Evolutionary conservation across 30 jellyfish, hydroid and myxozoan genomes (phyloP).

Genomic region (Turritopsis dohrnii): DNA sequence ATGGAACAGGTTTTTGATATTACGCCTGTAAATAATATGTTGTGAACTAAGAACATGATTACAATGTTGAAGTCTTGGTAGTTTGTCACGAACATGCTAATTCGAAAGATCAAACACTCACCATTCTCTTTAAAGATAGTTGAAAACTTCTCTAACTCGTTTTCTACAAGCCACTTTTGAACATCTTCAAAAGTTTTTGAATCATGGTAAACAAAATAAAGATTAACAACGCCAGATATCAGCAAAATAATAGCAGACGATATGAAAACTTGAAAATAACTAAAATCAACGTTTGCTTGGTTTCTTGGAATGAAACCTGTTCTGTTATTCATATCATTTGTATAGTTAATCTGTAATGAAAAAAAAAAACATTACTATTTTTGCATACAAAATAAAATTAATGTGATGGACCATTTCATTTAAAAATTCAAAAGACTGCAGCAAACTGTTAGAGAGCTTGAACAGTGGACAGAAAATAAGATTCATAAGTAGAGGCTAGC

Average conservation of each 20-base stretch:
- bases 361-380: neutral
- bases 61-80: no score
- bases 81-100: no score
- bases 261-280: neutral
- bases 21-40: no score
- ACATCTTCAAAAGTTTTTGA: neutral
- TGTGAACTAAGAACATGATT: no score
- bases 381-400: no score
- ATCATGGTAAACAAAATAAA: constrained; percentile 7
- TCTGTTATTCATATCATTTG: neutral
- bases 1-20: no score
- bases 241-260: constrained; percentile 5
- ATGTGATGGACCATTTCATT: no score
- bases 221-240: neutral
- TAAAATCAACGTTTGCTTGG: neutral
- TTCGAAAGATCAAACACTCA: no score
- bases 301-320: neutral
- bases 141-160: constrained; percentile 9
- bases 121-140: constrained; percentile 14
- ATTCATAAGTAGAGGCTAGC: no score
- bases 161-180: constrained; percentile 6
- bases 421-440: no score
- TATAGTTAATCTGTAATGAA: neutral
- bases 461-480: no score
- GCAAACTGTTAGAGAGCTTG: no score